A percentile compares a stretch with the other conserved stretches of the same genome.
phyloP scores from a whole-genome alignment of 2,113 vertebrate genomes.

The Astatotilapia flaviijosephi region DNA sequence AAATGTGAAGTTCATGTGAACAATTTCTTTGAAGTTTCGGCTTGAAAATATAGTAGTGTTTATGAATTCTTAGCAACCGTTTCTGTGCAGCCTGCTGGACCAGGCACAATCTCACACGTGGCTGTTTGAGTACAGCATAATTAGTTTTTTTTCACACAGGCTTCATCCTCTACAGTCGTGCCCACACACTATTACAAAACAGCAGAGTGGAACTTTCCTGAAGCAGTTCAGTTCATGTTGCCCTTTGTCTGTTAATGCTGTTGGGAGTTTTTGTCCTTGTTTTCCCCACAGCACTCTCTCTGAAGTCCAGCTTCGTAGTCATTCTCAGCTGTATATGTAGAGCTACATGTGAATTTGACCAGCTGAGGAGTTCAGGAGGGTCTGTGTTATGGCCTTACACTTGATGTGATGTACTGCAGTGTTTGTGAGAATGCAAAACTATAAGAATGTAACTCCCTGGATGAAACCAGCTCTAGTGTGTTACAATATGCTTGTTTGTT shows the following conservation, averaged over 20 bases:
- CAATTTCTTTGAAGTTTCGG: not conserved
- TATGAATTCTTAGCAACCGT: not conserved
- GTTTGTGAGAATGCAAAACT: not conserved
- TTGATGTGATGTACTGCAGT: accelerated
- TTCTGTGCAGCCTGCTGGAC: not conserved
- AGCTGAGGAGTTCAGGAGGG: not conserved
- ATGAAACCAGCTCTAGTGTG: not conserved
- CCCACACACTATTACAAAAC: constrained; percentile 4
- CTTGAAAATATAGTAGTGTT: not conserved
- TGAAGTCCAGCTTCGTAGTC: not conserved
- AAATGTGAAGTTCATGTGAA: not conserved
- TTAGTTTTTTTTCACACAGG: not conserved
- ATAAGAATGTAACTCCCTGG: not conserved
- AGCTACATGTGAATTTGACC: not conserved
- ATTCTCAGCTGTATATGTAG: not conserved
- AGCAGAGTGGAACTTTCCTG: not conserved
- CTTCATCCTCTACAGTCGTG: not conserved
- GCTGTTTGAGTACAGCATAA: not conserved
- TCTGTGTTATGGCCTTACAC: not conserved
- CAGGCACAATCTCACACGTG: not conserved
- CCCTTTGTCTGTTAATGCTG: not conserved
- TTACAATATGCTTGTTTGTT: not conserved
- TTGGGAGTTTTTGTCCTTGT: not conserved
- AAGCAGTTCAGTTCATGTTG: not conserved
- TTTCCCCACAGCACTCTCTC: not conserved